Percentiles rank a stretch among this genome's conserved stretches.
Evolutionary conservation across 2,113 vertebrate genomes (phyloP).

Genomic region (Perognathus longimembris): DNA sequence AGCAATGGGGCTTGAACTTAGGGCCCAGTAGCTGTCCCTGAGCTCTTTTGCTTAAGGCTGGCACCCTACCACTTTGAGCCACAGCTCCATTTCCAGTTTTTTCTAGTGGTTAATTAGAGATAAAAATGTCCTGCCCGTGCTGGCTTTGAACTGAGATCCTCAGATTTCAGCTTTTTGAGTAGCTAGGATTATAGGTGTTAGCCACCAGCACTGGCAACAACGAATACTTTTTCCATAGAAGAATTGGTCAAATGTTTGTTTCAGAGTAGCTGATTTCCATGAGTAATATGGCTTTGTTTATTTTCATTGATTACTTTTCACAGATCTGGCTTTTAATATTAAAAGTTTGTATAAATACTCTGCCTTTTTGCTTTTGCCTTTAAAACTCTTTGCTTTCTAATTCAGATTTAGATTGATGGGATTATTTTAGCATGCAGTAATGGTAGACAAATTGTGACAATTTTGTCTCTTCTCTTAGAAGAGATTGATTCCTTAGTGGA

Average conservation of each 20-base stretch:
- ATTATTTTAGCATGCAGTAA: slow-evolving; percentile 35
- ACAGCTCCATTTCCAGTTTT: too few relatives aligned
- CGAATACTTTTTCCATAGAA: neutral
- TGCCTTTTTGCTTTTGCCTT: slow-evolving; percentile 68
- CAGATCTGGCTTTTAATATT: slow-evolving; percentile 51
- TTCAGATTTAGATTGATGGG: slow-evolving; percentile 51
- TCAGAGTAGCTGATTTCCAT: neutral
- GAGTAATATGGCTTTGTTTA: slow-evolving; percentile 29
- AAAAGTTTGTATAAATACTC: slow-evolving; percentile 58
- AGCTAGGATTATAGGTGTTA: too few relatives aligned
- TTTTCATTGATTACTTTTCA: slow-evolving; percentile 50
- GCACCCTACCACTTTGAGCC: too few relatives aligned
- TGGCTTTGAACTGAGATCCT: too few relatives aligned
- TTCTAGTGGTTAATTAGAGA: too few relatives aligned
- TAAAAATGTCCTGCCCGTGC: too few relatives aligned
- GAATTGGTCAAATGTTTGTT: slow-evolving; percentile 18
- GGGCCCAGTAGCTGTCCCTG: too few relatives aligned
- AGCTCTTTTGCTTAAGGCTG: too few relatives aligned
- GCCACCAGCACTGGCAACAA: too few relatives aligned
- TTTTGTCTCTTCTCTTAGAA: slow-evolving; percentile 59
- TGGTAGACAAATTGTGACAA: slow-evolving; percentile 22
- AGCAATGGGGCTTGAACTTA: too few relatives aligned
- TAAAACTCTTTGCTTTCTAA: slow-evolving; percentile 30
- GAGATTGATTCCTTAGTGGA: slow-evolving; percentile 55
- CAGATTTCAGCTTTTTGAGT: too few relatives aligned